These are phyloP conservation scores for Sycon ciliatum DNA, from an alignment of 37 sponge, comb jelly and placozoan genomes.

Conservation along the genomic window DNA sequence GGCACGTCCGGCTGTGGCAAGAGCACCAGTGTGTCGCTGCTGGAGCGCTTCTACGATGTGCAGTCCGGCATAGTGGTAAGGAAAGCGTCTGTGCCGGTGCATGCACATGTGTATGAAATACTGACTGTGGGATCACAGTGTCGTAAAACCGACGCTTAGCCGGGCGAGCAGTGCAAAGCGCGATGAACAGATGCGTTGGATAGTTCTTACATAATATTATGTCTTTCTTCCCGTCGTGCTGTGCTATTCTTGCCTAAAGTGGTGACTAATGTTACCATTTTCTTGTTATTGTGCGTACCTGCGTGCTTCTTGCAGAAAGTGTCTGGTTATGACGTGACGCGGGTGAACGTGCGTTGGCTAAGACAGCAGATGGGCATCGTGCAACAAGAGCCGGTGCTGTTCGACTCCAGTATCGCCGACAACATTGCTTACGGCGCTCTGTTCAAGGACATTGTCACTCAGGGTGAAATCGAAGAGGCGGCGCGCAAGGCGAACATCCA, in stretches of 20 bases:
- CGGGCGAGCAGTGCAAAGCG: too few species aligned
- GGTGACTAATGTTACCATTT: too few species aligned
- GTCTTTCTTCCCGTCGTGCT: too few species aligned
- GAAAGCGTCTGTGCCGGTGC: too few species aligned
- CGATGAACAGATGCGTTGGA: too few species aligned
- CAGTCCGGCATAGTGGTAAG: conserved; percentile 38
- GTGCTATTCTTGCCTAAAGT: too few species aligned
- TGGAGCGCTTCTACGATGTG: conserved; percentile 91
- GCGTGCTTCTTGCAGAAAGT: too few species aligned
- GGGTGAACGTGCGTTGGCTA: conserved; percentile 73
- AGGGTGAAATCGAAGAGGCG: conserved; percentile 78
- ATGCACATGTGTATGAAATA: too few species aligned
- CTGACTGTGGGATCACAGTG: too few species aligned
- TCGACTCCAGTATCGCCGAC: conserved; percentile 78
- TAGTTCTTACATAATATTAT: too few species aligned
- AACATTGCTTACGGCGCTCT: conserved; percentile 92
- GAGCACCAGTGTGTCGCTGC: conserved; percentile 87
- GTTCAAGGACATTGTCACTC: conserved; percentile 66
- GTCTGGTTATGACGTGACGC: conserved; percentile 54
- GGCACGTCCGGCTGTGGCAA: conserved; percentile 99
- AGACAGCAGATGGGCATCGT: conserved; percentile 81
- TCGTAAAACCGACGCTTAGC: too few species aligned
- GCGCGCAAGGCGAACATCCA: conserved; percentile 94
- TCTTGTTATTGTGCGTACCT: too few species aligned
- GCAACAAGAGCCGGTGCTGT: conserved; percentile 87